Conservation (phyloP, 2,888 invertebrate species). For the Buathra laborator region DNA sequence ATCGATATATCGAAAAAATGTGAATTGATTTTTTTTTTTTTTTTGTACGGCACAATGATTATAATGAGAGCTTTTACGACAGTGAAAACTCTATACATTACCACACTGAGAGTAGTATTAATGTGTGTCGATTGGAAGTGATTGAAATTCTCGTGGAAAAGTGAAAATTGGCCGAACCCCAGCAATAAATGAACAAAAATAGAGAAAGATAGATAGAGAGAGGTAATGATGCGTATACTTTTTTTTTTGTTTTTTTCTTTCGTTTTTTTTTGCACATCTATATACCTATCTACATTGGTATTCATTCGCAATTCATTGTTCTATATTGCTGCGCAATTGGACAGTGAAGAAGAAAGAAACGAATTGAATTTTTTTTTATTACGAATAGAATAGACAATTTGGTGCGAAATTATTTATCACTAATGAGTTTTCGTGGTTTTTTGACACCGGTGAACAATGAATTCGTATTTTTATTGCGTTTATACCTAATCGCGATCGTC, state of each 20-base stretch:
- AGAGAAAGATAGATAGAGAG: constrained; percentile 39
- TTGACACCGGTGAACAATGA: constrained; percentile 51
- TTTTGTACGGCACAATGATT: neutral
- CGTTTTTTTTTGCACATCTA: constrained; percentile 47
- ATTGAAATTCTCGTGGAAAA: constrained; percentile 40
- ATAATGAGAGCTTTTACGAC: neutral
- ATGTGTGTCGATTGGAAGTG: neutral
- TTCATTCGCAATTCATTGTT: constrained; percentile 62
- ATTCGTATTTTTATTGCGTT: constrained; percentile 46
- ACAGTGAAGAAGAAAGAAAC: neutral
- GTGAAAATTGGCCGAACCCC: constrained; percentile 66
- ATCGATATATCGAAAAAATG: neutral
- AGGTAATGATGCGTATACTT: constrained; percentile 52
- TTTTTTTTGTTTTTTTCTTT: neutral
- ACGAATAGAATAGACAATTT: constrained; percentile 9
- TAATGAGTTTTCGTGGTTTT: constrained; percentile 1
- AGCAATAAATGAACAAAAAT: constrained; percentile 54
- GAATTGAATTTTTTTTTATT: constrained; percentile 3
- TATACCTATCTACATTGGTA: constrained; percentile 52
- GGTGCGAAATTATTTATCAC: neutral
- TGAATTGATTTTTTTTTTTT: neutral
- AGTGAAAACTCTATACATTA: constrained; percentile 14
- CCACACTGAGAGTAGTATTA: constrained; percentile 12
- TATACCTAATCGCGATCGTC: constrained; percentile 51
- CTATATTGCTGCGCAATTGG: constrained; percentile 28